Conservation (phyloP, 2,888 invertebrate species). For the Caprella mutica region DNA sequence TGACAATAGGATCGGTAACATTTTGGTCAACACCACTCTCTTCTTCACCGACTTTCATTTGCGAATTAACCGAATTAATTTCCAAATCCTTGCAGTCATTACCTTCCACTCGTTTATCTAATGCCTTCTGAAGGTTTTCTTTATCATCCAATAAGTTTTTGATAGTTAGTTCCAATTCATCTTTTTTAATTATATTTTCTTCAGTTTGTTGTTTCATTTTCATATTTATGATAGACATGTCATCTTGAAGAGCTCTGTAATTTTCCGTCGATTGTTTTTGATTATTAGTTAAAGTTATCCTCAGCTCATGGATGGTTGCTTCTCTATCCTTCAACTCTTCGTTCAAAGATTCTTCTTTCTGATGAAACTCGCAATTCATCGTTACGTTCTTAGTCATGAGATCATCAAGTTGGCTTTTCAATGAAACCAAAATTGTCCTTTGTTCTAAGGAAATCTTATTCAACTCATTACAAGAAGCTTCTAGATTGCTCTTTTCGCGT, state of each 20-base stretch:
- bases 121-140: not conserved
- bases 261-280: slow-evolving; percentile 33
- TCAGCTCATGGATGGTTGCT: slow-evolving; percentile 29
- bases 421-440: slow-evolving; percentile 20
- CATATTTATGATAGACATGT: slow-evolving; percentile 13
- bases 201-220: slow-evolving; percentile 8
- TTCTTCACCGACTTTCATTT: not conserved
- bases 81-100: not conserved
- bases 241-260: slow-evolving; percentile 26
- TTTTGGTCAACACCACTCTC: not conserved
- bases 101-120: not conserved
- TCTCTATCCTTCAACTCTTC: slow-evolving; percentile 30
- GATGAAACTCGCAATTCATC: slow-evolving; percentile 15
- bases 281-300: slow-evolving; percentile 29
- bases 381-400: slow-evolving; percentile 29
- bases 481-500: slow-evolving; percentile 11
- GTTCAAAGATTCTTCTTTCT: slow-evolving; percentile 22
- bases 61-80: not conserved
- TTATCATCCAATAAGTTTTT: slow-evolving; percentile 5
- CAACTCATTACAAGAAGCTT: slow-evolving; percentile 16
- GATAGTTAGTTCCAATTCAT: not conserved
- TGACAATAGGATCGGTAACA: too few species aligned
- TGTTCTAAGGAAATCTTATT: slow-evolving; percentile 27
- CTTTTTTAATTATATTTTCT: slow-evolving; percentile 4
- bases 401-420: slow-evolving; percentile 35